Evolutionary conservation across 2,888 invertebrate species (phyloP), one percentile per base, ranked within the genome.

Genomic region (Pantelozetes paolii): DNA sequence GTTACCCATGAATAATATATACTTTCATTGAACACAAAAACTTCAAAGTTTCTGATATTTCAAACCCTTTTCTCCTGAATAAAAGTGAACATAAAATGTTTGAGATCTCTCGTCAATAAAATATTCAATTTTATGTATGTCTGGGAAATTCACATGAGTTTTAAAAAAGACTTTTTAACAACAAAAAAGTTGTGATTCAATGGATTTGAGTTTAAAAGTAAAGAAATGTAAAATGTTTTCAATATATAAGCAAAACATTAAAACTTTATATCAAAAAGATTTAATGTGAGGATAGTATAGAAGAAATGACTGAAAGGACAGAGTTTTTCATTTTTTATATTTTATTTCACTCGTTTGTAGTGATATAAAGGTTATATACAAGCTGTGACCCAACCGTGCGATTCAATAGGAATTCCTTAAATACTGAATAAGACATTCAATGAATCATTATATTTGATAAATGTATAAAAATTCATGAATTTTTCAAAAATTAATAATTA

Each of bases 261-360:
- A 62, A 62, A 32, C 32, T 62, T 62, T 30, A 18, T 62, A 30
- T 30, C 15, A 15, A 32, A 32, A 3, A 32, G 62, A 30, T 28
- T 5, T 28, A 28, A 28, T 28, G 59, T 20, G 9, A 28, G 59
- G 13, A 26, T 11, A 26, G 54, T 18, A 26, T n/a, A 11, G 18
- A 5, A 9, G 13, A 59, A 28, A 59, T 59, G 59, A 28, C 59
- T 59, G 11, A 13, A 28, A 28, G 28, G 30, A 9, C 30, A 50
- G 15, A 59, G 59, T 59, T 59, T 57, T 59, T 59, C 59, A 59
- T 59, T 59, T 59, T 59, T 59, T 28, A 28, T 59, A 59, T 13
- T 6, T 15, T 59, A 28, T 30, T 20, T 30, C 20, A 36, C n/a
- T n/a, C n/a, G n/a, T 62, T 62, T 32, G 30, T 26, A 26, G 54